These are phyloP conservation scores for Beroe ovata DNA, from an alignment of 37 sponge, comb jelly and placozoan species.

Conservation along the genomic window DNA sequence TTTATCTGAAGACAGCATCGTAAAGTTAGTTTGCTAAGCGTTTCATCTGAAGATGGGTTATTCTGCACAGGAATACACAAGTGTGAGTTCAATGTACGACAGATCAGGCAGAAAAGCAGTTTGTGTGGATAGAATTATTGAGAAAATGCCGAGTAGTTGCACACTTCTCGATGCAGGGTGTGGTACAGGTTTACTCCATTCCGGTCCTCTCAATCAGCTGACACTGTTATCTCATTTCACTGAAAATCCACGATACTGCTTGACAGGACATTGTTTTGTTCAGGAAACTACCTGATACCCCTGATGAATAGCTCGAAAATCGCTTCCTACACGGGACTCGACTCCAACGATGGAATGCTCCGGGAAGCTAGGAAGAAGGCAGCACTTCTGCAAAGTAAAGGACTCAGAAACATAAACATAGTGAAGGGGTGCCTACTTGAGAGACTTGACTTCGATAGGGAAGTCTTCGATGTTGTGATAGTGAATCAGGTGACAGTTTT, in stretches of 20 bases:
- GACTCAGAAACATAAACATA: slow-evolving; percentile 27
- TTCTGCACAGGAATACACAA: slow-evolving; percentile 18
- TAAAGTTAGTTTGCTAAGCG: no score
- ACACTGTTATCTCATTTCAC: not conserved
- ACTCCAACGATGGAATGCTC: slow-evolving; percentile 52
- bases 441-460: not conserved
- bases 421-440: slow-evolving; percentile 22
- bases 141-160: not conserved
- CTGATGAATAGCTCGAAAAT: not conserved
- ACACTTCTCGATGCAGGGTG: slow-evolving; percentile 20
- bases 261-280: no score
- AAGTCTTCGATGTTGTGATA: slow-evolving; percentile 46
- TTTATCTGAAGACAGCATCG: no score
- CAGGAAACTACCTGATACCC: slow-evolving; percentile 62
- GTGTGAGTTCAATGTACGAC: slow-evolving; percentile 32
- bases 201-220: no score
- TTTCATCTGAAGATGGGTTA: no score
- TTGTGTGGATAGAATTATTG: slow-evolving; percentile 49
- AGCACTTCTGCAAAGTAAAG: not conserved
- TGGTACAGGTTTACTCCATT: slow-evolving; percentile 62
- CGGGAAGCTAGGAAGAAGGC: slow-evolving; percentile 48
- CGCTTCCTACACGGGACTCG: slow-evolving; percentile 22
- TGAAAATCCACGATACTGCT: no score
- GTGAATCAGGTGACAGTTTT: slow-evolving; percentile 28
- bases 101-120: slow-evolving; percentile 15